Percentiles rank a stretch among this genome's conserved stretches.
These are phyloP conservation scores for Hoplodrina ambigua DNA, from an alignment of 2,888 invertebrate genomes.

Conservation along the genomic window DNA sequence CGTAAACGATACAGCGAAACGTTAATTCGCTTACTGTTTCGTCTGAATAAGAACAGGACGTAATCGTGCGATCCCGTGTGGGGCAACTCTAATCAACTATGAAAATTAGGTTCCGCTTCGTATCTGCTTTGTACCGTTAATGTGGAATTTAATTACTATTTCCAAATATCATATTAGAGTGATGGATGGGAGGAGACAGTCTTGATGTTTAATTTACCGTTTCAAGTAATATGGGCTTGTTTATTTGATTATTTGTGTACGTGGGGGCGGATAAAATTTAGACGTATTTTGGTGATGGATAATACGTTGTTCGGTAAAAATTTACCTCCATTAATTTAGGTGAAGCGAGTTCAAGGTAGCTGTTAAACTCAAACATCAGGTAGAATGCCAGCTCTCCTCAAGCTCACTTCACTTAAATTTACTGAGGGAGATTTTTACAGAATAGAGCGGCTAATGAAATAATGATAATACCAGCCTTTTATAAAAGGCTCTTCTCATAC, in stretches of 20 bases:
- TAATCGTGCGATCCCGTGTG: slow-evolving; percentile 85
- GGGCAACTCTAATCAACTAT: slow-evolving; percentile 90
- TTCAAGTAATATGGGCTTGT: slow-evolving; percentile 49
- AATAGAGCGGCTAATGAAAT: too few relatives aligned
- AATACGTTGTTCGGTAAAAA: too few relatives aligned
- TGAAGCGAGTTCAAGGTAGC: too few relatives aligned
- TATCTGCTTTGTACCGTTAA: slow-evolving; percentile 87
- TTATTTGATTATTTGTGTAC: slow-evolving; percentile 57
- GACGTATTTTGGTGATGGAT: slow-evolving; percentile 21
- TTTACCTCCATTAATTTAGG: too few relatives aligned
- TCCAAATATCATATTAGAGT: slow-evolving; percentile 82
- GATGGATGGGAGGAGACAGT: slow-evolving; percentile 78
- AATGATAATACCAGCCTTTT: too few relatives aligned
- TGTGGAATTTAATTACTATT: slow-evolving; percentile 90
- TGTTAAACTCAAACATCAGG: too few relatives aligned
- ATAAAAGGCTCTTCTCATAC: too few relatives aligned
- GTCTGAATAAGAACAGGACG: slow-evolving; percentile 56
- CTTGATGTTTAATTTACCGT: slow-evolving; percentile 82
- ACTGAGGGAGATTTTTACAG: too few relatives aligned
- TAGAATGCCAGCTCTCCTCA: too few relatives aligned
- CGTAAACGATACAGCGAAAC: slow-evolving; percentile 50
- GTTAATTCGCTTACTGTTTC: slow-evolving; percentile 57
- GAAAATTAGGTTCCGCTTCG: slow-evolving; percentile 89
- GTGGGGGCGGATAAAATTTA: slow-evolving; percentile 19
- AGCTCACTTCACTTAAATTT: too few relatives aligned